These are phyloP conservation scores for Andrena camellia DNA, from an alignment of 2,888 invertebrate genomes.

Conservation along the genomic window DNA sequence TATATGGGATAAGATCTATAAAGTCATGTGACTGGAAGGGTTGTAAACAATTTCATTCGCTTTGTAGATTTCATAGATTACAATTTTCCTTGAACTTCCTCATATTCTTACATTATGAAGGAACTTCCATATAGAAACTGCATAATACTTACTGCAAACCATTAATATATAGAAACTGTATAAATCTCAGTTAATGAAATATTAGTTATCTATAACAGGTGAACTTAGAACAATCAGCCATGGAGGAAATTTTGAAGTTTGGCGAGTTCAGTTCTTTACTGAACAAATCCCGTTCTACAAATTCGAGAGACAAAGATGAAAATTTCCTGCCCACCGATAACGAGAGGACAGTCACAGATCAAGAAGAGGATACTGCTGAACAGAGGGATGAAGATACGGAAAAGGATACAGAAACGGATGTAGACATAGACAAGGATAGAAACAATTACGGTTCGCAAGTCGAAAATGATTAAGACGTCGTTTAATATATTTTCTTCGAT, in stretches of 20 bases:
- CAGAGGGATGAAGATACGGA: conserved; percentile 50
- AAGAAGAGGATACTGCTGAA: conserved; percentile 36
- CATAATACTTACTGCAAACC: too few species aligned
- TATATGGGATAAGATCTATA: too few species aligned
- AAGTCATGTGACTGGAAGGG: too few species aligned
- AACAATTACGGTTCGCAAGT: conserved; percentile 71
- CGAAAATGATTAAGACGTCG: conserved; percentile 72
- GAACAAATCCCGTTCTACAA: conserved; percentile 76
- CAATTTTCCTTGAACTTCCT: too few species aligned
- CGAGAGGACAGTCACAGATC: conserved; percentile 39
- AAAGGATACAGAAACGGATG: conserved; percentile 36
- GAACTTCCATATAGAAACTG: too few species aligned
- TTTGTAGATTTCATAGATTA: too few species aligned
- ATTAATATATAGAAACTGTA: too few species aligned
- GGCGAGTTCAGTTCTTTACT: conserved; percentile 81
- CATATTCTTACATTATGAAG: too few species aligned
- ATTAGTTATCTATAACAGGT: conserved; percentile 64
- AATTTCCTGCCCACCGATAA: conserved; percentile 28
- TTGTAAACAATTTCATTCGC: too few species aligned
- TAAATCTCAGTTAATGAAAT: too few species aligned
- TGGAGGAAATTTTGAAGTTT: conserved; percentile 80
- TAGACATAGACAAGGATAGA: conserved; percentile 59
- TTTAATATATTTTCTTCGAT: conserved; percentile 45
- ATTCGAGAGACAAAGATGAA: conserved; percentile 58
- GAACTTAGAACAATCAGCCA: conserved; percentile 77